A percentile compares a stretch with the other conserved stretches of the same genome.
Evolutionary conservation across 2,113 vertebrate species (phyloP).

Genomic region (Pristiophorus japonicus): DNA sequence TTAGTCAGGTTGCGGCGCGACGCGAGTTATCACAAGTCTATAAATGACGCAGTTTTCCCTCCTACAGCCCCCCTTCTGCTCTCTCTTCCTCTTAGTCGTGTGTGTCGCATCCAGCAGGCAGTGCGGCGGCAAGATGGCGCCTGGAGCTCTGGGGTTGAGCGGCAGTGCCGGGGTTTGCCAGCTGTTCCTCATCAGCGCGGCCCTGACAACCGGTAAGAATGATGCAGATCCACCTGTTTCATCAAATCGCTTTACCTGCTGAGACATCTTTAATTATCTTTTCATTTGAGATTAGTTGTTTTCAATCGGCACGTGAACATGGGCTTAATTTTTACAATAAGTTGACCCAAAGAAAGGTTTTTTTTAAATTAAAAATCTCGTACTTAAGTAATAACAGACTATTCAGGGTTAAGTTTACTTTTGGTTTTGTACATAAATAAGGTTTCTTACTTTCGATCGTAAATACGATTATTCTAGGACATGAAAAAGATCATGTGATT

Average conservation of each 20-base stretch:
- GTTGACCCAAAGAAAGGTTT: not conserved
- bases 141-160: too few relatives aligned
- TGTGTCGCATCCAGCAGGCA: not conserved
- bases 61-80: too few relatives aligned
- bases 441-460: not conserved
- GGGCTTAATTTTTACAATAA: not conserved
- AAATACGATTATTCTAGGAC: not conserved
- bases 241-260: not conserved
- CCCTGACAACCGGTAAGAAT: conserved; percentile 18
- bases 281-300: not conserved
- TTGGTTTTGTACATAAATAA: not conserved
- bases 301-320: not conserved
- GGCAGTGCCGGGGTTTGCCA: not conserved
- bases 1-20: not conserved
- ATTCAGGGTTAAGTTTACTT: not conserved
- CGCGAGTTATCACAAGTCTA: not conserved
- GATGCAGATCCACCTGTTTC: not conserved
- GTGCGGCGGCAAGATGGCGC: conserved; percentile 20
- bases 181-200: not conserved
- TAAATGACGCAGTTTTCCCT: too few relatives aligned
- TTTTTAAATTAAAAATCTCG: not conserved
- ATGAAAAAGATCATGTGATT: conserved; percentile 14
- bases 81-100: not conserved
- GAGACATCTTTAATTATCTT: not conserved
- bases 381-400: not conserved